A percentile compares a stretch with the other conserved stretches of the same genome.
These are phyloP conservation scores for Zaprionus gabonicus DNA, from an alignment of 1,140 invertebrate genomes.

Conservation along the genomic window DNA sequence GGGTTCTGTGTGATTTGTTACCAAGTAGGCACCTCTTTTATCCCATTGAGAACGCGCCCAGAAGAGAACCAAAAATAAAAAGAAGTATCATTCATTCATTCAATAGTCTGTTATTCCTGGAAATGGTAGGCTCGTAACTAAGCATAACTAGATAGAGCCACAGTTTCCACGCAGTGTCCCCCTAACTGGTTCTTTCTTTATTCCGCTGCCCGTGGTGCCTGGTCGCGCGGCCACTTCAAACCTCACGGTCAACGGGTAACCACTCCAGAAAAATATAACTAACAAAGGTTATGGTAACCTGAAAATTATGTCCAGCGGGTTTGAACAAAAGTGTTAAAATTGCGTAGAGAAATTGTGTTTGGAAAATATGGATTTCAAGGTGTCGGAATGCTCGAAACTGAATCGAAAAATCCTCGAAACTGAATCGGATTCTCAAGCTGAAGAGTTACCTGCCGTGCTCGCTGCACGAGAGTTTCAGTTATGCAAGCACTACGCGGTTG, in stretches of 20 bases:
- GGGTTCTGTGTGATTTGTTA: constrained; percentile 44
- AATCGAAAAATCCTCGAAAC: constrained; percentile 30
- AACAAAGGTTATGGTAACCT: constrained; percentile 32
- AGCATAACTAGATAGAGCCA: constrained; percentile 4
- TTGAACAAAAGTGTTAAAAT: constrained; percentile 58
- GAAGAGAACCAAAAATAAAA: constrained; percentile 18
- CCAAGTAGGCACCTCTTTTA: constrained; percentile 40
- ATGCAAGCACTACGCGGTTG: constrained; percentile 18
- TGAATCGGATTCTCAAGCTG: constrained; percentile 14
- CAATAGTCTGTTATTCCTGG: constrained; percentile 33
- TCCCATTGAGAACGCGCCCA: constrained; percentile 34
- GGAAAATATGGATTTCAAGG: constrained; percentile 60
- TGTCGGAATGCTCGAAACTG: background rate
- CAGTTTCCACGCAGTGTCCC: background rate
- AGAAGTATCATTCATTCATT: constrained; percentile 34
- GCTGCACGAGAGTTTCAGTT: constrained; percentile 23
- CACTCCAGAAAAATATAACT: constrained; percentile 26
- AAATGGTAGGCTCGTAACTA: constrained; percentile 32
- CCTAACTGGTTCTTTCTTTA: constrained; percentile 17
- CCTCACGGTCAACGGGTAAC: constrained; percentile 13
- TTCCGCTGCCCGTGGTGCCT: constrained; percentile 29
- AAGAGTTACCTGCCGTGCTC: constrained; percentile 54
- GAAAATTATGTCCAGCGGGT: constrained; percentile 33
- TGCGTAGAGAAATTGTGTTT: constrained; percentile 44
- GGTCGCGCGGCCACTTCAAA: constrained; percentile 58